A percentile compares a stretch with the other conserved stretches of the same genome.
These are phyloP conservation scores for Ceratina australensis DNA, from an alignment of 1,140 invertebrate genomes.

Conservation along the genomic window DNA sequence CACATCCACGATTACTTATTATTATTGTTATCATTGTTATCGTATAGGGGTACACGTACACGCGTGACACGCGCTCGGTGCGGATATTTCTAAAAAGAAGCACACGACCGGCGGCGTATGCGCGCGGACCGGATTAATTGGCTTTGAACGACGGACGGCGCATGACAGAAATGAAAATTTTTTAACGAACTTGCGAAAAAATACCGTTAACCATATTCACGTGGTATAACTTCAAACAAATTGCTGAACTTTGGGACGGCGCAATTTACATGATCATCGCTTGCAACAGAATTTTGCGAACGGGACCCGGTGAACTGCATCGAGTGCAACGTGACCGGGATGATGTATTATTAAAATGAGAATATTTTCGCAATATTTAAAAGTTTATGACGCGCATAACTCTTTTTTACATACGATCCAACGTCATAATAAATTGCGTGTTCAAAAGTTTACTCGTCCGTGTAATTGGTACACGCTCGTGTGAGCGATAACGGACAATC, in stretches of 20 bases:
- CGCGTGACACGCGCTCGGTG: slow-evolving; percentile 58
- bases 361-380: neutral
- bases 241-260: neutral
- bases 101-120: no score
- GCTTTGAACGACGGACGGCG: neutral
- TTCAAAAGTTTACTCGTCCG: slow-evolving; percentile 5
- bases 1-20: slow-evolving; percentile 54
- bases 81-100: slow-evolving; percentile 77
- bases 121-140: neutral
- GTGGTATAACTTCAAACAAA: neutral
- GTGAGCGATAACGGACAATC: neutral
- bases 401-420: no score
- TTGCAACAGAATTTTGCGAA: neutral
- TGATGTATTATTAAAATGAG: no score
- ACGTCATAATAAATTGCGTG: neutral
- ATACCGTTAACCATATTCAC: no score
- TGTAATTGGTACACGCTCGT: no score
- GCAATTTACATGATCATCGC: neutral
- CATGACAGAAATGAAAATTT: neutral
- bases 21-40: slow-evolving; percentile 36
- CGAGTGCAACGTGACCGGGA: no score
- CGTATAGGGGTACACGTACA: slow-evolving; percentile 53
- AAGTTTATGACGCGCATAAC: neutral
- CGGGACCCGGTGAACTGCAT: no score
- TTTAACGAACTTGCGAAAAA: neutral